phyloP scores from a whole-genome alignment of 1,140 invertebrate species.

The Drosophila sp. region DNA sequence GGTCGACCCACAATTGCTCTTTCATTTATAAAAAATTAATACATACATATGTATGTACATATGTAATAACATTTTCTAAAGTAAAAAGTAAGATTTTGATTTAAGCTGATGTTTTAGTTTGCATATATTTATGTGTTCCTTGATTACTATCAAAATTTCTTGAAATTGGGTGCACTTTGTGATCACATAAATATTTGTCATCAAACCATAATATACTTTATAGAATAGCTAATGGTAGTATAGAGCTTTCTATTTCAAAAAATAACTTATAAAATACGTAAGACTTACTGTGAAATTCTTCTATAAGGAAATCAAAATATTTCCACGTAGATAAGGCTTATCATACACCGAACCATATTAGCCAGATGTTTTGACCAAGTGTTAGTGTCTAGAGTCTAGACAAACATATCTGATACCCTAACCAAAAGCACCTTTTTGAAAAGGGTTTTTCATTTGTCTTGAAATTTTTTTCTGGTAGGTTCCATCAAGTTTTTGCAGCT shows the following conservation, averaged over 20 bases:
- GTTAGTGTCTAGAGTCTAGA: neutral
- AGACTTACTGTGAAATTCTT: neutral
- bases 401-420: neutral
- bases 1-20: neutral
- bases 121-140: too few species aligned
- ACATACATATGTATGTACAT: neutral
- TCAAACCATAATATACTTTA: too few species aligned
- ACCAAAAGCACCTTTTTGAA: neutral
- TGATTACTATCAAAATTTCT: too few species aligned
- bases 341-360: neutral
- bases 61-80: too few species aligned
- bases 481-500: constrained; percentile 5
- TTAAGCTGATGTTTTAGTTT: too few species aligned
- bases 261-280: neutral
- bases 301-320: constrained; percentile 4
- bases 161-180: too few species aligned
- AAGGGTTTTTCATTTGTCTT: neutral
- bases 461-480: neutral
- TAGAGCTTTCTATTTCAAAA: constrained; percentile 1
- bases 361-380: neutral
- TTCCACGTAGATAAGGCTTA: constrained; percentile 1
- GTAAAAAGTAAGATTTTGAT: too few species aligned
- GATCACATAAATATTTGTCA: too few species aligned
- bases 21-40: neutral
- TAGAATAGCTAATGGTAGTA: neutral